These are phyloP conservation scores for Tipula confusa DNA, from an alignment of 2,888 invertebrate species.

Conservation along the genomic window DNA sequence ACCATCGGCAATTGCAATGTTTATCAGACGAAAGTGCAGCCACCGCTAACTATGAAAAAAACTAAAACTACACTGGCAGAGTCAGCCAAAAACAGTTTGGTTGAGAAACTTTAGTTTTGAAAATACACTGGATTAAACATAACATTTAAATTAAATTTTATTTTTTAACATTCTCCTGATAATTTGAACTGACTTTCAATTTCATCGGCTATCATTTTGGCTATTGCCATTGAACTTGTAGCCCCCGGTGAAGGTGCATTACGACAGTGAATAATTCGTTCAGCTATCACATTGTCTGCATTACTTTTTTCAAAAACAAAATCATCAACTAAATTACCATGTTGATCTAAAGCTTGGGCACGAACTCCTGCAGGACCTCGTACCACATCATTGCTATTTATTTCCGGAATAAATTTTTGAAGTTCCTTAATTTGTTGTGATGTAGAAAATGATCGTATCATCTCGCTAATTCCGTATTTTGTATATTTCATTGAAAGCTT, in stretches of 20 bases:
- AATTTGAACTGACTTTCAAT: conserved; percentile 53
- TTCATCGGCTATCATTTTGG: conserved; percentile 86
- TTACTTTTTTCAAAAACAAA: conserved; percentile 88
- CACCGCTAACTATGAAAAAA: no score
- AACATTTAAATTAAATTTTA: no score
- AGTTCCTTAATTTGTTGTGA: conserved; percentile 76
- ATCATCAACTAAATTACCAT: conserved; percentile 88
- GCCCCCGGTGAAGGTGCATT: conserved; percentile 98
- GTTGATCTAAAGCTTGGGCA: conserved; percentile 85
- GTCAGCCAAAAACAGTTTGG: no score
- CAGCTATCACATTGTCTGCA: conserved; percentile 65
- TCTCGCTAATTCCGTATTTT: conserved; percentile 75
- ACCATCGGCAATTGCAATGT: no score
- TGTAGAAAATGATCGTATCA: conserved; percentile 72
- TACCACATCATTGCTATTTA: conserved; percentile 69
- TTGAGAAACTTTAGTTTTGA: no score
- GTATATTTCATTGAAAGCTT: conserved; percentile 77
- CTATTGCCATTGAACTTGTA: conserved; percentile 93
- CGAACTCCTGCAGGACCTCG: conserved; percentile 92
- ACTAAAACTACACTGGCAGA: no score
- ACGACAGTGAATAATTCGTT: conserved; percentile 85
- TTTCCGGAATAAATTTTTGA: conserved; percentile 76
- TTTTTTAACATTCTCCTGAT: background rate
- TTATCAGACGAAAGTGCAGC: no score
- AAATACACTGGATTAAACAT: no score